phyloP scores from a whole-genome alignment of 2,888 invertebrate genomes.

The Poecilobothrus nobilitatus region DNA sequence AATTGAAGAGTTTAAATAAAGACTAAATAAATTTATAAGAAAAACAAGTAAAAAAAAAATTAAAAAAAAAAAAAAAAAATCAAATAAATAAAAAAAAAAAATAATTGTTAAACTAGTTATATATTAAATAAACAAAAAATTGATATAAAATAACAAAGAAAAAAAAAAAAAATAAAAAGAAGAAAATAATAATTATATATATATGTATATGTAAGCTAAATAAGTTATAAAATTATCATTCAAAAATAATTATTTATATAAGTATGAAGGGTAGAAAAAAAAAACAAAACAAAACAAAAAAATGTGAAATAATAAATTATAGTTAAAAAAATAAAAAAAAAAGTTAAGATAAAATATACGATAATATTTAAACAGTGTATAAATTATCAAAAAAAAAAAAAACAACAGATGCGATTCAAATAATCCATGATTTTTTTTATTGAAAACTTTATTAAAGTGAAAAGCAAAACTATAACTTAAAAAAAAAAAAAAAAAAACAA shows the following conservation, averaged over 20 bases:
- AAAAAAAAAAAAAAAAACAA: no score
- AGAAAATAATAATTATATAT: background rate
- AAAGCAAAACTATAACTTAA: no score
- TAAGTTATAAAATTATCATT: background rate
- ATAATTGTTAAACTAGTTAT: slow-evolving; percentile 4
- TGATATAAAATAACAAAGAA: no score
- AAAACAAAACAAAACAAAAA: background rate
- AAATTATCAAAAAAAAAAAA: no score
- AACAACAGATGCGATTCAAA: background rate
- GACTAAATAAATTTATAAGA: background rate
- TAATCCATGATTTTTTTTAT: background rate
- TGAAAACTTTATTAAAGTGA: no score
- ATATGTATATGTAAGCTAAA: background rate
- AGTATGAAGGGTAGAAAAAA: background rate
- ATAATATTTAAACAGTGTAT: background rate
- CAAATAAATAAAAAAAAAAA: background rate
- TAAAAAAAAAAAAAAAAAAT: background rate
- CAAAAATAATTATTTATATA: background rate
- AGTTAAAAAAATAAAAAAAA: no score
- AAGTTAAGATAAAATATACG: background rate
- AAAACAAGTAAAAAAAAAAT: background rate
- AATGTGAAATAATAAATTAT: background rate
- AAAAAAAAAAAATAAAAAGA: no score
- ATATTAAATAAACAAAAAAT: background rate
- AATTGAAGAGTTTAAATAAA: slow-evolving; percentile 6